A percentile compares a stretch with the other conserved stretches of the same genome.
Evolutionary conservation across 2,888 invertebrate genomes (phyloP).

Genomic region (Diarsia brunnea): DNA sequence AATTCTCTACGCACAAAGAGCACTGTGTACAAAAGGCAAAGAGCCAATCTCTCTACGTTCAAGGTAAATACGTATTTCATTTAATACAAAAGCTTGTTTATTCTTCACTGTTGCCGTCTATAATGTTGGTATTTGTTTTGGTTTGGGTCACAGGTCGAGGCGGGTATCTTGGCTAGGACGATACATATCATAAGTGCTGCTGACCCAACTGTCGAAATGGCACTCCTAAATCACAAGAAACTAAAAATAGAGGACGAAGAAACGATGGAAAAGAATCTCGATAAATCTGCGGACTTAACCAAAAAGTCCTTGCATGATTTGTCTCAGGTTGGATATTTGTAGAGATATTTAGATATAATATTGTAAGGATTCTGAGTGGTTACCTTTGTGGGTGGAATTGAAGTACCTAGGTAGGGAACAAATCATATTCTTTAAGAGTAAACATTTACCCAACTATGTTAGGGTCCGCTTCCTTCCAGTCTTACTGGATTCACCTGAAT

Average conservation of each 20-base stretch:
- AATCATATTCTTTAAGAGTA: background rate
- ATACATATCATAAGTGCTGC: slow-evolving; percentile 93
- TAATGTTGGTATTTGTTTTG: slow-evolving; percentile 52
- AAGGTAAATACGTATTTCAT: slow-evolving; percentile 82
- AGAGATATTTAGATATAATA: background rate
- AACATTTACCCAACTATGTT: background rate
- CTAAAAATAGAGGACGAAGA: slow-evolving; percentile 90
- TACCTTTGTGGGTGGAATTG: no score
- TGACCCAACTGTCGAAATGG: slow-evolving; percentile 89
- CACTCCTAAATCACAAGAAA: slow-evolving; percentile 88
- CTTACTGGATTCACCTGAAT: no score
- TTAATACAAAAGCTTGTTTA: slow-evolving; percentile 55
- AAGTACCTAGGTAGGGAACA: background rate
- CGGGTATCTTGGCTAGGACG: slow-evolving; percentile 94
- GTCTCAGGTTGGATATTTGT: slow-evolving; percentile 80
- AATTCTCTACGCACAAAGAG: slow-evolving; percentile 95
- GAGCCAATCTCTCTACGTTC: slow-evolving; percentile 94
- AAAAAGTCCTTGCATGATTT: slow-evolving; percentile 87
- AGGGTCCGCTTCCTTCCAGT: no score
- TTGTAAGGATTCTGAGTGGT: no score
- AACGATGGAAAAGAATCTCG: slow-evolving; percentile 86
- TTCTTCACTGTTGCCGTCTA: slow-evolving; percentile 46
- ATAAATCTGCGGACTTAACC: slow-evolving; percentile 81
- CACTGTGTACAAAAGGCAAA: slow-evolving; percentile 95
- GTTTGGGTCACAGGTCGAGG: slow-evolving; percentile 91